Base-by-base conservation (phyloP, 2,888 invertebrate species). In the Agrilus cyanescens region DNA sequence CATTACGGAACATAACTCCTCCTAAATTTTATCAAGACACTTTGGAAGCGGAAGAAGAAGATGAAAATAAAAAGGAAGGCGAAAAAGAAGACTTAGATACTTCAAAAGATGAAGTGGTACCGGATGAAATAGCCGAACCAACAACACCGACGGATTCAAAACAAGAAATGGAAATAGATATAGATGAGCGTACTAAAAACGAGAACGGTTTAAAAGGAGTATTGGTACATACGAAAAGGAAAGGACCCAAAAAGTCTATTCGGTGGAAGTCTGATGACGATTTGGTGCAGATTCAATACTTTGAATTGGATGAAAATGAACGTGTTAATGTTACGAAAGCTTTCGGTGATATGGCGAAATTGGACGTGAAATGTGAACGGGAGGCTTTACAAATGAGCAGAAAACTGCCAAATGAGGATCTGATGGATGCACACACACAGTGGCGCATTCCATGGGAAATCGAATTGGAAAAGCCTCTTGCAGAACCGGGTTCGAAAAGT, bases 301-400 rank as follows among this genome's bases (percentile, higher is more conserved):
- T 97, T 65, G 95, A 95, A 65, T 69, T 95, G 52, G 95, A 96
- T 66, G 95, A 94, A 68, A 93, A 86, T 12, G 96, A 97, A 68
- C 76, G 96, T 59, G 89, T 93, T 2, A 96, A 96, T 68, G 95
- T 96, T 1, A 91, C 83, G 3, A 89, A 83, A 66, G 85, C 78
- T 29, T 95, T 95, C 66, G 84, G 81, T 30, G 91, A 93, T 57
- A 85, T 91, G 85, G 89, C 89, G 61, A 80, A 86, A 62, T 79
- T 89, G 71, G 96, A 96, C 62, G 82, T 86, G 57, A 76, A 78
- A 46, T 74, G 83, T 55, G 96, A 96, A 69, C 76, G 87, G 41
- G 85, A 87, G 59, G 81, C 84, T n/a, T 74, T 89, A 60, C 77
- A 82, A 55, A 78, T 83, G 63, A 79, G 79, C 12, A 73, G 88